Evolutionary conservation across 1,140 invertebrate species (phyloP), one percentile per base, ranked within the genome.

Genomic region (Apolygus lucorum): DNA sequence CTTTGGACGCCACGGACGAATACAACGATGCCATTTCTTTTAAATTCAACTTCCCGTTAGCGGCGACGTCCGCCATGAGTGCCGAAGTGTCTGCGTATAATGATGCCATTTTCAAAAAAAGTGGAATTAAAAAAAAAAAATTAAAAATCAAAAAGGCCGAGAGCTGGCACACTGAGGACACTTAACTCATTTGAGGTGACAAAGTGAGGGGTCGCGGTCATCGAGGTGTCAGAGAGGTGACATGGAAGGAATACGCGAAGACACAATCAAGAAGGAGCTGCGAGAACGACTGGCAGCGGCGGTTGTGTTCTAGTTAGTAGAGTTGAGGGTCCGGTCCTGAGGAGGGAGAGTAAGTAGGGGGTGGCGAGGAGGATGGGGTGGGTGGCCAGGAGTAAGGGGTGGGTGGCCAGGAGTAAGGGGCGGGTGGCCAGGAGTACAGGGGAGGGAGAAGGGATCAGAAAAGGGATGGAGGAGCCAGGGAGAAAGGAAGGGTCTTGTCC

Each of bases 401-500:
- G 34, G 34, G 34, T 49, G 34, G 34, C 8, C 13, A 28, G 34
- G 68, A 26, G 29, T n/a, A 54, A 69, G 4, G 68, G 25, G 17
- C 29, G 27, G n/a, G 64, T 14, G 71, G 34, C 34, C 34, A 17
- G 17, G 34, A 17, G 34, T 8, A 17, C 17, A 11, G 34, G 34
- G 70, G 25, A n/a, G 65, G 72, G 29, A 63, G 64, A 28, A 49
- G 29, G 71, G 67, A 52, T 54, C 25, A 69, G 63, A 49, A 49
- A 17, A 17, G 34, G 28, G 63, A 42, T 27, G 54, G 63, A 25
- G 28, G 28, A 29, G 67, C 34, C 63, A 70, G 73, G 72, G 63
- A 69, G 70, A 72, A 73, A 74, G 73, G 74, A 72, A 75, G 74
- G 72, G 70, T 67, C 72, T 73, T 72, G 74, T 75, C 75, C 74